These are phyloP conservation scores for Toxotes lorentzi DNA, from an alignment of 2,797 vertebrate genomes.

Conservation along the genomic window DNA sequence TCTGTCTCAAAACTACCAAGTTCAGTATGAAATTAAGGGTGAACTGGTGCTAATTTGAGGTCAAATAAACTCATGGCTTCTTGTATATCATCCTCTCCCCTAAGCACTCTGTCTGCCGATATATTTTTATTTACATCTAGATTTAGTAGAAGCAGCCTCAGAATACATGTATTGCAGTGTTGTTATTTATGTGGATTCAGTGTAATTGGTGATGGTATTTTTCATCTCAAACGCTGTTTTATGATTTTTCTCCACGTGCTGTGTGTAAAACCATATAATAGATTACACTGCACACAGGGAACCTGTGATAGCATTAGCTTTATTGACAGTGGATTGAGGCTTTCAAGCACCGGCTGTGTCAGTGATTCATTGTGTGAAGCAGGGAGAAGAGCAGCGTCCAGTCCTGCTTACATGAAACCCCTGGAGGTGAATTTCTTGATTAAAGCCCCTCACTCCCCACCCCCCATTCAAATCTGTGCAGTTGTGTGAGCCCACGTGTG, in stretches of 20 bases:
- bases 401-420: conserved; percentile 76
- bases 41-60: conserved; percentile 28
- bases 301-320: conserved; percentile 73
- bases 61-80: conserved; percentile 34
- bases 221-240: conserved; percentile 3
- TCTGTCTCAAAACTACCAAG: background rate
- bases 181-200: conserved; percentile 12
- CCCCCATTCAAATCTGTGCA: conserved; percentile 35
- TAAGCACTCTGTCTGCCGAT: background rate
- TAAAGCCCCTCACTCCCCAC: conserved; percentile 66
- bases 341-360: conserved; percentile 67
- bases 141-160: background rate
- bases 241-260: conserved; percentile 17
- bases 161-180: background rate
- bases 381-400: conserved; percentile 70
- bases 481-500: conserved; percentile 22
- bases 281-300: conserved; percentile 58
- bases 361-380: conserved; percentile 78
- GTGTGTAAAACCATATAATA: conserved; percentile 42
- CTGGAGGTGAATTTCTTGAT: conserved; percentile 82
- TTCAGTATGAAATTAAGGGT: background rate
- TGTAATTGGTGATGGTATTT: conserved; percentile 8
- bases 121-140: background rate
- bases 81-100: background rate
- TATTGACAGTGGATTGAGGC: conserved; percentile 73